Base-by-base conservation (phyloP, 2,797 vertebrate species). In the Chromis chromis region DNA sequence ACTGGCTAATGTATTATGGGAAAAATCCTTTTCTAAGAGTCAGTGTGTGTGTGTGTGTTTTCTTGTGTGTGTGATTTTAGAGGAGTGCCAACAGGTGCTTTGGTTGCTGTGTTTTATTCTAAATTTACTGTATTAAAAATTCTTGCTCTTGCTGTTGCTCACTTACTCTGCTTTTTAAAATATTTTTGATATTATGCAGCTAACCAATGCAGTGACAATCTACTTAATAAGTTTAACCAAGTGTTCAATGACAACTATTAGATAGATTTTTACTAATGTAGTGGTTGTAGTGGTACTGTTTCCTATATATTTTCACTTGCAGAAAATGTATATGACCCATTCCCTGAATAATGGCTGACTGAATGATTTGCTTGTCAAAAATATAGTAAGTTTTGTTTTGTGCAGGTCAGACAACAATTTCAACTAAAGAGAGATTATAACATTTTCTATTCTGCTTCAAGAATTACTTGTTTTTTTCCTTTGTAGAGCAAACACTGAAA, bases 11-110 rank as follows among this genome's bases (percentile, higher is more conserved):
- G 12, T 22, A 22, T 49, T 50, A 3, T 13, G 10, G 42, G 42
- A 19, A 36, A 36, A 36, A 17, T 21, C 19, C 8, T n/a, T 9
- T 16, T 2, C 8, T n/a, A 10, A 17, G 16, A 31, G 53, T 53
- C 27, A 40, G 17, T 50, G 28, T 82, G 0, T 56, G 4, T 68
- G 16, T 81, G 76, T 78, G 65, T 76, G 49, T 74, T 42, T 72
- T 2, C 4, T 2, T 81, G 76, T 76, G 65, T 76, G 49, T 74
- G 49, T 72, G 28, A 28, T 50, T 40, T 68, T 39, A 31, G 13
- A 55, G 19, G 19, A 28, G 10, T 42, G 24, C 25, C 36, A 49
- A 17, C 5, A 49, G 40, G 25, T 74, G 39, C 36, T 46, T n/a
- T 58, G 31, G 24, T n/a, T 65, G 48, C 6, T 48, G 69, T 79